phyloP scores from a whole-genome alignment of 2,888 invertebrate species.

The Elysia crispata region DNA sequence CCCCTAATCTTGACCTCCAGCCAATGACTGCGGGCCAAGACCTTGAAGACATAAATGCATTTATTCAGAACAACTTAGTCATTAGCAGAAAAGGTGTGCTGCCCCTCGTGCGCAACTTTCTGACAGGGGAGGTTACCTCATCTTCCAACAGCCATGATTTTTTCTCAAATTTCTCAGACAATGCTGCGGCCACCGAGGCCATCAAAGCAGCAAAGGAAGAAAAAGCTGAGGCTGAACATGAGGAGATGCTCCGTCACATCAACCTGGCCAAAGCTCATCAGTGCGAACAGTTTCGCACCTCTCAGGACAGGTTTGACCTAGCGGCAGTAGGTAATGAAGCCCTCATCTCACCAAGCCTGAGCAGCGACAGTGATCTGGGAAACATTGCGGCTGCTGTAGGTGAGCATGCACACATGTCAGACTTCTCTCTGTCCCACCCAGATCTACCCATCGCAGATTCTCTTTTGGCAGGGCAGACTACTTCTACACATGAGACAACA shows the following conservation, averaged over 20 bases:
- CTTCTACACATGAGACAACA: not conserved
- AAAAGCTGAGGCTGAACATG: conserved; percentile 18
- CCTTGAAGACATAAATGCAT: conserved; percentile 57
- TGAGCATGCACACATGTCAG: not conserved
- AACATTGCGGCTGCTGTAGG: not conserved
- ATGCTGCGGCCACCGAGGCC: not conserved
- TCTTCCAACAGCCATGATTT: conserved; percentile 47
- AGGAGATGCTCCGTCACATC: conserved; percentile 41
- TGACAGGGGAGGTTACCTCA: conserved; percentile 55
- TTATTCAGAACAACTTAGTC: conserved; percentile 70
- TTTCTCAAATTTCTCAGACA: conserved; percentile 23
- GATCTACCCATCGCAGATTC: no score
- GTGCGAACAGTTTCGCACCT: conserved; percentile 44
- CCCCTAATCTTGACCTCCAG: conserved; percentile 65
- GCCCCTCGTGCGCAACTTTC: conserved; percentile 67
- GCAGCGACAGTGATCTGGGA: conserved; percentile 45
- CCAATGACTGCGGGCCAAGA: conserved; percentile 51
- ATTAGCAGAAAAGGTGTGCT: conserved; percentile 75
- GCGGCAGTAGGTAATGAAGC: conserved; percentile 41
- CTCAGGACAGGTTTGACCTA: conserved; percentile 42
- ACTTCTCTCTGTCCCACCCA: no score
- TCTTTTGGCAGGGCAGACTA: no score
- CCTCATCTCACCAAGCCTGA: conserved; percentile 45
- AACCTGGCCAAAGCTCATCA: conserved; percentile 44
- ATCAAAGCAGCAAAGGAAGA: not conserved